A percentile compares a stretch with the other conserved stretches of the same genome.
These are phyloP conservation scores for human (Homo sapiens) DNA, from an alignment of 2,113 vertebrate genomes.

Conservation along the genomic window DNA sequence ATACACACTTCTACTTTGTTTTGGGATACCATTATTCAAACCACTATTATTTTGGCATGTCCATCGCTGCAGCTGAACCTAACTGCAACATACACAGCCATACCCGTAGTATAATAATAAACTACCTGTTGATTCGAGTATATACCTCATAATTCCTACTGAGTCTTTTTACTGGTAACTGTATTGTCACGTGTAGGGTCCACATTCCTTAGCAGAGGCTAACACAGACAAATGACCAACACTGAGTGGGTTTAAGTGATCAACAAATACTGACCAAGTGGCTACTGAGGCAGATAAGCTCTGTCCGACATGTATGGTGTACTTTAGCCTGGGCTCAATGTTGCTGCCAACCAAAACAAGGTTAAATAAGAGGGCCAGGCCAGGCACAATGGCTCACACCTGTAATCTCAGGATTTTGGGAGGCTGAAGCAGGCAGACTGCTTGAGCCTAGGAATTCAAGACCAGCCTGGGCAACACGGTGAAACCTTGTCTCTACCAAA, in stretches of 20 bases:
- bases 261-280: background rate
- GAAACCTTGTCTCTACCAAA: too few species aligned
- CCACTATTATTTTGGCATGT: background rate
- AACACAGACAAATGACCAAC: background rate
- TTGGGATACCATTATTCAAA: background rate
- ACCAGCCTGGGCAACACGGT: too few species aligned
- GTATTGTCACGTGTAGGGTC: background rate
- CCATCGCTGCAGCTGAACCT: background rate
- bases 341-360: background rate
- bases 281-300: background rate
- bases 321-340: background rate
- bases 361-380: background rate
- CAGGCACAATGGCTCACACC: too few species aligned
- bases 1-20: background rate
- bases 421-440: too few species aligned
- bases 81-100: background rate
- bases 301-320: background rate
- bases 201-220: background rate
- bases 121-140: background rate
- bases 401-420: too few species aligned
- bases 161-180: background rate
- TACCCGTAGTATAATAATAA: background rate
- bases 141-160: background rate
- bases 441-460: too few species aligned
- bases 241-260: background rate